Conservation (phyloP, 2,888 invertebrate species). For the Siphlonurus alternatus region DNA sequence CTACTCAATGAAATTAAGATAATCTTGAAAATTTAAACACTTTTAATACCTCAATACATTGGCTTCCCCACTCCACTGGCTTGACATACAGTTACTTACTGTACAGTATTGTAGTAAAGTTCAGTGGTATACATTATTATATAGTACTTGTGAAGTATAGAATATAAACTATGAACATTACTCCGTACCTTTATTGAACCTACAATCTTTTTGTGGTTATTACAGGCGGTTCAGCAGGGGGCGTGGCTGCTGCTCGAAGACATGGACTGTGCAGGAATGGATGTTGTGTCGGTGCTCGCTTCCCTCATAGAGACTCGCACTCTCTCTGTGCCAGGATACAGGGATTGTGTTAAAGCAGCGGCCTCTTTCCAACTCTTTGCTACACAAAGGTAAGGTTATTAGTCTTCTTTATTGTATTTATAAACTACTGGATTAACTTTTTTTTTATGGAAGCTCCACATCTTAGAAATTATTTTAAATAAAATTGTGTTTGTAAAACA, state of each 20-base stretch:
- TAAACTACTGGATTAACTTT: neutral
- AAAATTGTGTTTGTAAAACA: neutral
- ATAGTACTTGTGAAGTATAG: too few relatives aligned
- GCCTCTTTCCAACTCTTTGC: constrained; percentile 87
- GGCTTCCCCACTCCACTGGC: too few relatives aligned
- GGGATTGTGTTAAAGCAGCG: constrained; percentile 59
- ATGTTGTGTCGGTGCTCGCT: constrained; percentile 75
- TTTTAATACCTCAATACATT: neutral
- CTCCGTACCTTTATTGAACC: too few relatives aligned
- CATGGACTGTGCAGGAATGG: constrained; percentile 83
- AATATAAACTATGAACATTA: too few relatives aligned
- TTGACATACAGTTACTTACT: neutral
- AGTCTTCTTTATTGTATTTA: neutral
- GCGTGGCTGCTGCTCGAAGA: constrained; percentile 92
- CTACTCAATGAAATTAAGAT: too few relatives aligned
- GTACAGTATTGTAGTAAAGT: too few relatives aligned
- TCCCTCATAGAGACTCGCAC: constrained; percentile 69
- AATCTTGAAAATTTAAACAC: neutral
- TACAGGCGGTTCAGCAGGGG: constrained; percentile 62
- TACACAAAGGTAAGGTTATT: constrained; percentile 42
- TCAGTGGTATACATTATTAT: too few relatives aligned
- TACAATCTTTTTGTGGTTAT: constrained; percentile 14
- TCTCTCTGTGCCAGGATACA: constrained; percentile 75
- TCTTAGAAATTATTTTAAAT: neutral
- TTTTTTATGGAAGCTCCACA: constrained; percentile 5